Percentiles rank a stretch among this genome's conserved stretches.
Conservation (phyloP, 2,113 vertebrate species). For the Anseranas semipalmata region DNA sequence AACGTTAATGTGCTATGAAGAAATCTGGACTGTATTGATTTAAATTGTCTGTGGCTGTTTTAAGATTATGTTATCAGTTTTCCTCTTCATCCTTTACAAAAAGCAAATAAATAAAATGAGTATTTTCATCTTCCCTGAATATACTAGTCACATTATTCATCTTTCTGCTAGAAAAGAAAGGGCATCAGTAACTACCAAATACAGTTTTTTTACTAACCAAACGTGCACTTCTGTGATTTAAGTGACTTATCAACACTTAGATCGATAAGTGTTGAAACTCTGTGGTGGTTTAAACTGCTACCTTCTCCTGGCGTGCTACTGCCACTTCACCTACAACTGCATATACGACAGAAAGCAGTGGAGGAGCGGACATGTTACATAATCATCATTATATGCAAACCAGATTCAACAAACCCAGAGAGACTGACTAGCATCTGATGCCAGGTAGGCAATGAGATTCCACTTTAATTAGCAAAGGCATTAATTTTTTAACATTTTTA, state of each 20-base stretch:
- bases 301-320: neutral
- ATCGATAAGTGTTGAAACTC: neutral
- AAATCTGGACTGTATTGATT: neutral
- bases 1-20: neutral
- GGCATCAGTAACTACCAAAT: neutral
- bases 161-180: neutral
- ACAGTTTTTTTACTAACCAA: neutral
- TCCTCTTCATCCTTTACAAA: neutral
- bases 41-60: neutral
- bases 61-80: neutral
- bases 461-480: neutral
- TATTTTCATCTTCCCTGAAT: neutral
- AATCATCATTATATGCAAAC: neutral
- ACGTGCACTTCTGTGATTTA: neutral
- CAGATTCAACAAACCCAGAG: neutral
- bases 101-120: neutral
- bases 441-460: neutral
- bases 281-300: neutral
- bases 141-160: neutral
- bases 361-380: neutral
- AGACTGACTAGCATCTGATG: neutral
- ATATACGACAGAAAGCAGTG: neutral
- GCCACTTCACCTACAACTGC: neutral
- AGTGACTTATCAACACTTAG: neutral
- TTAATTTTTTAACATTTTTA: neutral